Base-by-base conservation (phyloP, 1,140 invertebrate species). In the Drosophila pandora region DNA sequence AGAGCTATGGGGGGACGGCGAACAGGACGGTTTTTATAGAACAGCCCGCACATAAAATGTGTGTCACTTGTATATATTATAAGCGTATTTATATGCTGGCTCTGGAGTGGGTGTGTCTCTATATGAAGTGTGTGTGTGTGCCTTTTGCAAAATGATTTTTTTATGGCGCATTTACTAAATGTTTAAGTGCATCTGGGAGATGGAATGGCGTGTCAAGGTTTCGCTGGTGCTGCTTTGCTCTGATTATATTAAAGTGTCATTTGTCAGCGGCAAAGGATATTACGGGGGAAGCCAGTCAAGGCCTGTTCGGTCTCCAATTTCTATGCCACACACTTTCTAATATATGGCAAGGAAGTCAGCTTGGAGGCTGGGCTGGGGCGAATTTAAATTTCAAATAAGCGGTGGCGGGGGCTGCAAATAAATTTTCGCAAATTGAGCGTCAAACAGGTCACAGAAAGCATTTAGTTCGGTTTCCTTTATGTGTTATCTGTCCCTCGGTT, bases 111-210 rank as follows among this genome's bases (percentile, higher is more conserved):
- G 3, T 17, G 1, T 17, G 17, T 17, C 5, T 28, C 25, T 28
- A 28, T 28, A 28, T 28, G 25, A 28, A 28, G 25, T 28, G 25
- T 17, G n/a, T 13, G 39, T 43, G 25, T 65, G 81, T 88, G 83
- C 71, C 67, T 57, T 37, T 37, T 32, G 57, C 79, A 75, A 88
- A 87, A 78, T 88, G 83, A 87, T 87, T 83, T 87, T 88, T 87
- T 75, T 82, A 72, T 87, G 57, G 79, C 58, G 75, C 78, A 82
- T 88, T 87, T 87, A 87, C 73, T 81, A 60, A 78, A 85, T 87
- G 78, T 49, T 78, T 71, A 70, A 87, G 83, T 85, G 82, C 59
- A 74, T 59, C 54, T 54, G 62, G 49, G 60, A 54, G 50, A 52
- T 49, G 70, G 78, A 75, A 78, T 59, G 82, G 59, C 65, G 82